A percentile compares a stretch with the other conserved stretches of the same genome.
These are phyloP conservation scores for Pterocles gutturalis DNA, from an alignment of 2,113 vertebrate genomes.

Conservation along the genomic window DNA sequence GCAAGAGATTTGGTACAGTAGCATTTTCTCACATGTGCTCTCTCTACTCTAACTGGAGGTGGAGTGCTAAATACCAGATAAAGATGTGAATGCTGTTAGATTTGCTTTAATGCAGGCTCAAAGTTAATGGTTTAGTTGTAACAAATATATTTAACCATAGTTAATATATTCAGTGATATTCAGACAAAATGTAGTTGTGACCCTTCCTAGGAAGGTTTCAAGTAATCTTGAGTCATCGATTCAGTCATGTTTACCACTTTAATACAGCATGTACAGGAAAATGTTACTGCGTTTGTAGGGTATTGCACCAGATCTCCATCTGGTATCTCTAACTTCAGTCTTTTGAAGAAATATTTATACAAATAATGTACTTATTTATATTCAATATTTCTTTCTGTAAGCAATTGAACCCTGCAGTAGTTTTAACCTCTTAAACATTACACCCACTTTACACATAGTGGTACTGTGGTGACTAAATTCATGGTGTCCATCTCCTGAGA, in stretches of 20 bases:
- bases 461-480: not conserved
- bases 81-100: not conserved
- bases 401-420: not conserved
- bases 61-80: not conserved
- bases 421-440: not conserved
- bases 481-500: not conserved
- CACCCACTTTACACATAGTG: not conserved
- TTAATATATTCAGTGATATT: not conserved
- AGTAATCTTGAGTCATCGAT: not conserved
- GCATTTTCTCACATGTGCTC: not conserved
- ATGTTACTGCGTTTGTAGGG: not conserved
- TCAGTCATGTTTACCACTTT: conserved; percentile 4
- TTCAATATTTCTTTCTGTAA: not conserved
- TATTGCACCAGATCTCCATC: not conserved
- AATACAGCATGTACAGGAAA: not conserved
- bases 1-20: not conserved
- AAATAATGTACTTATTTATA: conserved; percentile 30
- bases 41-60: not conserved
- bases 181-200: not conserved
- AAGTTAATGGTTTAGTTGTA: not conserved
- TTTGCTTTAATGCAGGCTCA: not conserved
- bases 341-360: conserved; percentile 21
- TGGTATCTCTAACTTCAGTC: not conserved
- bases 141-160: not conserved
- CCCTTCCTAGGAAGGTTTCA: not conserved